phyloP scores from a whole-genome alignment of 2,113 vertebrate genomes.

The Phalacrocorax brasilianus region DNA sequence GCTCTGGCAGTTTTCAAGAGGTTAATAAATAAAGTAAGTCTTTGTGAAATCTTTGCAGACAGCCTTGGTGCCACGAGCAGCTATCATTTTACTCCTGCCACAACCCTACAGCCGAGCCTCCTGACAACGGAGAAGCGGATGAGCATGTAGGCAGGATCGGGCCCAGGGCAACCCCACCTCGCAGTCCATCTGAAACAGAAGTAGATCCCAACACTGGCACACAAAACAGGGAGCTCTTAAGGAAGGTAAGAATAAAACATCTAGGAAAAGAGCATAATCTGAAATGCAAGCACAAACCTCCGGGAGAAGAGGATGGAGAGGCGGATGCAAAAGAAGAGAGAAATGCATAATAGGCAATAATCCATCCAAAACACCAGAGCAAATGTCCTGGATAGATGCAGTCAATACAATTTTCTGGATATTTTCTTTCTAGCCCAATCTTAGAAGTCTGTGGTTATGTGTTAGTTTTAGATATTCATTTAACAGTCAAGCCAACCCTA shows the following conservation, averaged over 20 bases:
- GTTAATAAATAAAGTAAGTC: background rate
- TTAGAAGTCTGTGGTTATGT: background rate
- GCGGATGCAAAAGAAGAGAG: background rate
- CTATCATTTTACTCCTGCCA: background rate
- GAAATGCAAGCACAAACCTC: background rate
- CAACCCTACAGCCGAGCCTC: background rate
- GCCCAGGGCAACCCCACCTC: background rate
- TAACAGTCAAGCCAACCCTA: background rate
- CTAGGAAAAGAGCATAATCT: background rate
- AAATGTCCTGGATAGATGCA: background rate
- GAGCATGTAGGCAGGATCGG: background rate
- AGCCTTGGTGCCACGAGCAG: accelerated
- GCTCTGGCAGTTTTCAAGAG: background rate
- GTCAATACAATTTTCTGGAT: background rate
- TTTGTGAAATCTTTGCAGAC: background rate
- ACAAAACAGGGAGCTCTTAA: background rate
- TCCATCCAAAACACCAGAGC: background rate
- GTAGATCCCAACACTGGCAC: background rate
- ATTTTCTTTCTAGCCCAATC: background rate
- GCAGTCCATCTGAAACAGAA: background rate
- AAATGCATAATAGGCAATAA: background rate
- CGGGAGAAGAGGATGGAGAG: background rate
- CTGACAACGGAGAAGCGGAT: background rate
- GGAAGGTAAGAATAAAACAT: background rate
- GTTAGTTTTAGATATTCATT: background rate